A percentile compares a stretch with the other conserved stretches of the same genome.
phyloP scores from a whole-genome alignment of 2,797 vertebrate species.

The Pelodytes ibericus region DNA sequence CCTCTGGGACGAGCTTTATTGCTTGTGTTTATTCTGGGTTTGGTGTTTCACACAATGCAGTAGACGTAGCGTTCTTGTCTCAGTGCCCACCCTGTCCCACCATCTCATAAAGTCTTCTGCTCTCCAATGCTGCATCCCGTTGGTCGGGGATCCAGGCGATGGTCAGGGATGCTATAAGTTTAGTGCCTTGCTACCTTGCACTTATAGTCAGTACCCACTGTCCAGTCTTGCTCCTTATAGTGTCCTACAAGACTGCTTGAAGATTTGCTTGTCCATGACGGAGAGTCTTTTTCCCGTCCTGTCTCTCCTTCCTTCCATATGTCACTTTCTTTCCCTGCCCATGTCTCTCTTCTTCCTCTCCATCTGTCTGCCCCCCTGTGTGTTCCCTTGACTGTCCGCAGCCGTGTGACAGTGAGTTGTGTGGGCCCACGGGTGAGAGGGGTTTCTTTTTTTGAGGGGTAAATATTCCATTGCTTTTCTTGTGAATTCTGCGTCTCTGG shows the following conservation, averaged over 20 bases:
- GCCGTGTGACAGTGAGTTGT: conserved; percentile 47
- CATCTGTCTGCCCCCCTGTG: neutral
- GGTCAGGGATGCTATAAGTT: too few relatives aligned
- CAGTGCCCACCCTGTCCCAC: too few relatives aligned
- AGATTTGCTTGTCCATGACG: too few relatives aligned
- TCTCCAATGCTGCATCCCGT: too few relatives aligned
- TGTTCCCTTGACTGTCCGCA: conserved; percentile 29
- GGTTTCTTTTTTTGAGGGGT: conserved; percentile 3
- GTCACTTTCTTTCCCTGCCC: conserved; percentile 14
- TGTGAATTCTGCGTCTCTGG: conserved; percentile 18
- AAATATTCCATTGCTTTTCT: conserved; percentile 42
- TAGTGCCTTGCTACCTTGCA: neutral
- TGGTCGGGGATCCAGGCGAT: too few relatives aligned
- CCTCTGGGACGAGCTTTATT: too few relatives aligned
- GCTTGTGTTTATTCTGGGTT: too few relatives aligned
- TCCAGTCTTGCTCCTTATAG: conserved; percentile 18
- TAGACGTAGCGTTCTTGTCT: too few relatives aligned
- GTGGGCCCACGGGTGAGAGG: conserved; percentile 9
- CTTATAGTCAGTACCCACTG: too few relatives aligned
- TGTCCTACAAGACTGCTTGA: too few relatives aligned
- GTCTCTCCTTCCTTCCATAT: conserved; percentile 41
- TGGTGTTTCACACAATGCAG: too few relatives aligned
- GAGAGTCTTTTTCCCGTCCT: conserved; percentile 12
- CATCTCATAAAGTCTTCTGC: too few relatives aligned
- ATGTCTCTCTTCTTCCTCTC: neutral